These are phyloP conservation scores for Pollenia angustigena DNA, from an alignment of 2,888 invertebrate species.

Conservation along the genomic window DNA sequence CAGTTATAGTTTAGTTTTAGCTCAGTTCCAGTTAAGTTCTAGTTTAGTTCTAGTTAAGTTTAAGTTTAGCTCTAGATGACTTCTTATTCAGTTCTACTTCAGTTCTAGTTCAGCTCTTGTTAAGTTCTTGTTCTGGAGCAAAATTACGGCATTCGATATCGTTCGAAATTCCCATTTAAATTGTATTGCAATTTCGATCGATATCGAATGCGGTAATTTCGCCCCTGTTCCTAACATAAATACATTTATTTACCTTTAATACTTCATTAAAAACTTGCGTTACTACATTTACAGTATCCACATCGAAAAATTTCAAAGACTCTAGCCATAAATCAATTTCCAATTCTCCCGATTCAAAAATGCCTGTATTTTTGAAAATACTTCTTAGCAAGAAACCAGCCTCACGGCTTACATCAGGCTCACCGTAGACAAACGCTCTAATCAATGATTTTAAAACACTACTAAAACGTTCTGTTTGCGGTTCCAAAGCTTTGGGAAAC, in stretches of 20 bases:
- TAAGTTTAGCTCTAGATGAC: too few relatives aligned
- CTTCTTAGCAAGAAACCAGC: conserved; percentile 85
- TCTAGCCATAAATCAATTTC: conserved; percentile 90
- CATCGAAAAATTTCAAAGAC: conserved; percentile 79
- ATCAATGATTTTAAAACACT: conserved; percentile 86
- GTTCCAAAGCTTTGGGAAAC: conserved; percentile 85
- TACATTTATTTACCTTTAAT: conserved; percentile 73
- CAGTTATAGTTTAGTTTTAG: neutral
- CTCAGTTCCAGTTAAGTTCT: too few relatives aligned
- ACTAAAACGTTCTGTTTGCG: conserved; percentile 85
- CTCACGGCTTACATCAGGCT: conserved; percentile 83
- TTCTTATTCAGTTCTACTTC: too few relatives aligned
- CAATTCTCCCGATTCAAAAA: conserved; percentile 86
- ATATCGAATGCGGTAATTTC: too few relatives aligned
- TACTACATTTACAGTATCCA: conserved; percentile 77
- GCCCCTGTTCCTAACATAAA: too few relatives aligned
- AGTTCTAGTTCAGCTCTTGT: too few relatives aligned
- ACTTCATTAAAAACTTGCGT: conserved; percentile 78
- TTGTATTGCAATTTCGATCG: too few relatives aligned
- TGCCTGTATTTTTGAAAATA: conserved; percentile 87
- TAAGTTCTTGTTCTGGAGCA: too few relatives aligned
- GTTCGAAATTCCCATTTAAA: too few relatives aligned
- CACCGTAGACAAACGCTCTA: conserved; percentile 84
- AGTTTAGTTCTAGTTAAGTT: too few relatives aligned
- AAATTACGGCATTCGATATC: too few relatives aligned